A percentile compares a stretch with the other conserved stretches of the same genome.
Evolutionary conservation across 2,113 vertebrate genomes (phyloP).

Genomic region (Pangasianodon hypophthalmus): DNA sequence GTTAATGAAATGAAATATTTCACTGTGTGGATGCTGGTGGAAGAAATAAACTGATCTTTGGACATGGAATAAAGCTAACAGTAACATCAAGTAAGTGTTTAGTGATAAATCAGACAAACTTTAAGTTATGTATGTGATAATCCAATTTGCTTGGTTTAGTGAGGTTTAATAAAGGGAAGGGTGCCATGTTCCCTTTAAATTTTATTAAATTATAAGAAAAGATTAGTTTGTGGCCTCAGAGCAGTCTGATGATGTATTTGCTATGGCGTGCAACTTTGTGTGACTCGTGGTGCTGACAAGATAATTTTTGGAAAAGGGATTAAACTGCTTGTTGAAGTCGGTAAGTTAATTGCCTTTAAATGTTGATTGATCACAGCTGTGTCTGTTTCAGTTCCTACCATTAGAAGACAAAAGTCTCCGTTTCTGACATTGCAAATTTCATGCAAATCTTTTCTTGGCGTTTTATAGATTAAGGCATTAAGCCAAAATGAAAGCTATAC

Average conservation of each 20-base stretch:
- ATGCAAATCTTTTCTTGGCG: neutral
- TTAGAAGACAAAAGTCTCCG: neutral
- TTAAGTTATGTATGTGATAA: neutral
- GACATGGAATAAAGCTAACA: conserved; percentile 50
- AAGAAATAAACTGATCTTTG: conserved; percentile 47
- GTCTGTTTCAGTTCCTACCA: neutral
- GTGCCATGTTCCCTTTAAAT: neutral
- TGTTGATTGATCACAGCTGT: neutral
- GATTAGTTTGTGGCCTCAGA: no score
- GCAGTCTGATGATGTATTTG: neutral
- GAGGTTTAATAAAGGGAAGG: neutral
- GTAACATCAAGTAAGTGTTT: conserved; percentile 48
- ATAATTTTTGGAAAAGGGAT: conserved; percentile 59
- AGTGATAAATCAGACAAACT: neutral
- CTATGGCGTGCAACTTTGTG: conserved; percentile 20
- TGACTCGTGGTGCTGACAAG: conserved; percentile 45
- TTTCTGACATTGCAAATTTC: no score
- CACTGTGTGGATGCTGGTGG: conserved; percentile 52
- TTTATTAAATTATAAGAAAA: neutral
- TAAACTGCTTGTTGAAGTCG: conserved; percentile 41
- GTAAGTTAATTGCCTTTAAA: conserved; percentile 49
- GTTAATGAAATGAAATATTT: conserved; percentile 39
- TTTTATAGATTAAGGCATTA: neutral
- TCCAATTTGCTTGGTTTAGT: neutral
- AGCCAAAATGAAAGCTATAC: neutral